Percentiles rank a stretch among this genome's conserved stretches.
These are phyloP conservation scores for Petaurus breviceps DNA, from an alignment of 2,113 vertebrate species.

Conservation along the genomic window DNA sequence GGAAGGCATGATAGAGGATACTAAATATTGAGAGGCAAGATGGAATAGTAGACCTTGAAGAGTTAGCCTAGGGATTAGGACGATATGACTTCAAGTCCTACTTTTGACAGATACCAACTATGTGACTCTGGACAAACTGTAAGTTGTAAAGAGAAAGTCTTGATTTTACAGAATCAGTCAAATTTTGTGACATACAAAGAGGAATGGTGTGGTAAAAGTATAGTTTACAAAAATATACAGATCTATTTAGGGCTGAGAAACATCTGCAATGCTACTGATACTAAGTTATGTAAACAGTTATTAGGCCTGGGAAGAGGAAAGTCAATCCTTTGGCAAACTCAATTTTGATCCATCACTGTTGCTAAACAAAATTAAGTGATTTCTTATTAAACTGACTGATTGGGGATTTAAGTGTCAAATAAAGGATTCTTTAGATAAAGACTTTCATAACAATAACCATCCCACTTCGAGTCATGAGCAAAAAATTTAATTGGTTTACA, in stretches of 20 bases:
- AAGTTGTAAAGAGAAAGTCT: background rate
- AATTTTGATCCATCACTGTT: background rate
- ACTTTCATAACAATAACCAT: slow-evolving; percentile 8
- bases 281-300: background rate
- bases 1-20: no score
- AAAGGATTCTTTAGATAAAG: background rate
- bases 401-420: slow-evolving; percentile 1
- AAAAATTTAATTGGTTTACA: slow-evolving; percentile 13
- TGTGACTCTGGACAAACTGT: background rate
- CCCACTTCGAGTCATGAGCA: background rate
- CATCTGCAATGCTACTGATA: background rate
- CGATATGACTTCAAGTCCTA: background rate
- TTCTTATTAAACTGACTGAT: slow-evolving; percentile 12
- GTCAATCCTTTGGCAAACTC: background rate
- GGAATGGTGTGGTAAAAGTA: background rate
- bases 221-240: background rate
- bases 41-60: no score
- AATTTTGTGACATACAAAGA: background rate
- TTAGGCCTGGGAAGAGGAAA: background rate
- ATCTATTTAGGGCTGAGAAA: background rate
- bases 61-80: background rate
- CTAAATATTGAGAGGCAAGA: no score
- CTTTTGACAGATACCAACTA: background rate
- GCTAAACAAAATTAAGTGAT: slow-evolving; percentile 28
- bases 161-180: background rate